Conservation (phyloP, 2,113 vertebrate genomes). For the Montifringilla adamsi region DNA sequence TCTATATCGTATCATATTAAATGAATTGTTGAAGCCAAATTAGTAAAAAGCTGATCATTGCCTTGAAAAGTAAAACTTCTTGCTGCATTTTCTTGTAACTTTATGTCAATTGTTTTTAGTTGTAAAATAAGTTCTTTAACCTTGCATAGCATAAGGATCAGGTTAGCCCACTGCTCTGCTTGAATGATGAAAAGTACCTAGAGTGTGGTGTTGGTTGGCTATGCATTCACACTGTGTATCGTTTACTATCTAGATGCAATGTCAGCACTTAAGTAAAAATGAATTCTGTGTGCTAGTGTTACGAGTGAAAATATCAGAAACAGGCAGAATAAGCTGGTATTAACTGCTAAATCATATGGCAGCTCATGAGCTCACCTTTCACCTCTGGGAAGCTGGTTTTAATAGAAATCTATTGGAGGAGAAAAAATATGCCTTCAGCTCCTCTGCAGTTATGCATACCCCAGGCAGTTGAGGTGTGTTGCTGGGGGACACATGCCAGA, state of each 20-base stretch:
- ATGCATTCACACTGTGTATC: background rate
- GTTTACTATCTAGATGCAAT: conserved; percentile 27
- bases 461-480: fast-evolving
- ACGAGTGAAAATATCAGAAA: conserved; percentile 34
- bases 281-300: background rate
- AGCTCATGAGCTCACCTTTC: conserved; percentile 52
- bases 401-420: conserved; percentile 25
- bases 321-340: conserved; percentile 28
- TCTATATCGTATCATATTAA: background rate
- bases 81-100: background rate
- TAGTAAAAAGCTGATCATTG: background rate
- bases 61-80: background rate
- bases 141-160: background rate
- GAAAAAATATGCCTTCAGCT: conserved; percentile 1
- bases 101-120: background rate
- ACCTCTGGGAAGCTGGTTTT: conserved; percentile 35
- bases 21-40: background rate
- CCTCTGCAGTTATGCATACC: background rate
- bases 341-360: conserved; percentile 56
- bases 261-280: conserved; percentile 11
- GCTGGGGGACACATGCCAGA: background rate
- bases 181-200: background rate
- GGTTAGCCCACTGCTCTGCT: background rate
- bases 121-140: background rate
- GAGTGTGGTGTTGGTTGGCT: background rate